Percentiles rank a stretch among this genome's conserved stretches.
Conservation (phyloP, 2,888 invertebrate species). For the Rhagium mordax region DNA sequence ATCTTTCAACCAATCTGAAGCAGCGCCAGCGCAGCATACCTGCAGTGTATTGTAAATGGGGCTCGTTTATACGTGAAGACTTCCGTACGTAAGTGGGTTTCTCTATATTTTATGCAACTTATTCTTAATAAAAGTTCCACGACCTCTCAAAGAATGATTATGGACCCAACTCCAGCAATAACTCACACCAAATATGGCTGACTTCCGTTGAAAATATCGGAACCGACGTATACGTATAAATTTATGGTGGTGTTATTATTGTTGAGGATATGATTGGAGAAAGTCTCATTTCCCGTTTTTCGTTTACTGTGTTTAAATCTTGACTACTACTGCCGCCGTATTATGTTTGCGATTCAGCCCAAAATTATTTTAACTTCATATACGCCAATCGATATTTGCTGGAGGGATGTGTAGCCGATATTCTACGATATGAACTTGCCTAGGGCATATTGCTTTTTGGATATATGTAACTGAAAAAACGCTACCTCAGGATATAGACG, state of each 20-base stretch:
- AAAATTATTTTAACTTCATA: constrained; percentile 30
- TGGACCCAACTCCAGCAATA: constrained; percentile 56
- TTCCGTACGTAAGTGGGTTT: constrained; percentile 32
- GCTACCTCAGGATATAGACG: constrained; percentile 41
- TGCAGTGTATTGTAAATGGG: constrained; percentile 26
- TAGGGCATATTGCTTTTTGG: constrained; percentile 46
- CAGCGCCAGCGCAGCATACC: constrained; percentile 3
- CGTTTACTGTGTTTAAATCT: constrained; percentile 27
- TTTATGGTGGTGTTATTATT: constrained; percentile 24
- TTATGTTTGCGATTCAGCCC: constrained; percentile 27
- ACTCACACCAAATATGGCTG: constrained; percentile 58
- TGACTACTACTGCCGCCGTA: constrained; percentile 1
- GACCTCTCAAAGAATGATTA: constrained; percentile 58
- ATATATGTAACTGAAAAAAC: constrained; percentile 43
- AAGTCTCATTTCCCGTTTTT: constrained; percentile 44
- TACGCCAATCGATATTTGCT: constrained; percentile 34
- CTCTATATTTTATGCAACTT: constrained; percentile 56
- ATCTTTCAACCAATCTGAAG: constrained; percentile 28
- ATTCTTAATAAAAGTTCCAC: constrained; percentile 62
- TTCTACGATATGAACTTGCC: constrained; percentile 44
- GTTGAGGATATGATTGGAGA: constrained; percentile 38
- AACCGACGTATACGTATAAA: constrained; percentile 14
- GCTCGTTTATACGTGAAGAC: constrained; percentile 2
- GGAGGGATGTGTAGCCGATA: constrained; percentile 38
- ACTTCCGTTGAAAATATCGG: constrained; percentile 54